Evolutionary conservation across 2,113 vertebrate species (phyloP).

Genomic region (Chloropsis hardwickii): DNA sequence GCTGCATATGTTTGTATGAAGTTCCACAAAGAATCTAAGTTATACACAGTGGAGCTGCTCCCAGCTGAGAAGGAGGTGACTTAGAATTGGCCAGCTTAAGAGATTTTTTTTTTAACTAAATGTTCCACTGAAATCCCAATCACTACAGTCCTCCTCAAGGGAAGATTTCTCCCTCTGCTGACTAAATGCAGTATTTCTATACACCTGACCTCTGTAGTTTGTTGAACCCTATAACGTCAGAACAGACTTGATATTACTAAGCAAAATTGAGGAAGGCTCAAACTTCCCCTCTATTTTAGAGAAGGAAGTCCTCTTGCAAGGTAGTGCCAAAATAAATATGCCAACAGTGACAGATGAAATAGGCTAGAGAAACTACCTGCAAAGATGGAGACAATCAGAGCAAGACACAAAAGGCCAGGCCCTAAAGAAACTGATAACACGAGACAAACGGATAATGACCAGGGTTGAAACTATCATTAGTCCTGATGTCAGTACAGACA

Average conservation of each 20-base stretch:
- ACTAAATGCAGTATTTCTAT: background rate
- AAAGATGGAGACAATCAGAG: background rate
- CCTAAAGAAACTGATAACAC: background rate
- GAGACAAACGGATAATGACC: background rate
- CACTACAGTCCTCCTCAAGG: background rate
- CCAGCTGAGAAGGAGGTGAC: background rate
- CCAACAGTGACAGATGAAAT: background rate
- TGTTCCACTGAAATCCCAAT: background rate
- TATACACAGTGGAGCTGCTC: background rate
- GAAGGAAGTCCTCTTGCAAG: background rate
- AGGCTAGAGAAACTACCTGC: background rate
- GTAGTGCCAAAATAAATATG: background rate
- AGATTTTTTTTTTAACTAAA: background rate
- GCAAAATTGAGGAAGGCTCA: background rate
- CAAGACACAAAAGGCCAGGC: background rate
- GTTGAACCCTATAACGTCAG: background rate
- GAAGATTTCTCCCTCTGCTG: slow-evolving; percentile 36
- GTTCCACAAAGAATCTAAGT: background rate
- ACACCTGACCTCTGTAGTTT: background rate
- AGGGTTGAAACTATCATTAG: background rate
- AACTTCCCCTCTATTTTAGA: background rate
- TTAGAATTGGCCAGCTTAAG: background rate
- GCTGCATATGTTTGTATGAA: background rate
- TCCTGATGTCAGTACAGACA: background rate
- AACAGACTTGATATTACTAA: background rate